Evolutionary conservation across 2,113 vertebrate genomes (phyloP).

Genomic region (Rhizomys pruinosus): DNA sequence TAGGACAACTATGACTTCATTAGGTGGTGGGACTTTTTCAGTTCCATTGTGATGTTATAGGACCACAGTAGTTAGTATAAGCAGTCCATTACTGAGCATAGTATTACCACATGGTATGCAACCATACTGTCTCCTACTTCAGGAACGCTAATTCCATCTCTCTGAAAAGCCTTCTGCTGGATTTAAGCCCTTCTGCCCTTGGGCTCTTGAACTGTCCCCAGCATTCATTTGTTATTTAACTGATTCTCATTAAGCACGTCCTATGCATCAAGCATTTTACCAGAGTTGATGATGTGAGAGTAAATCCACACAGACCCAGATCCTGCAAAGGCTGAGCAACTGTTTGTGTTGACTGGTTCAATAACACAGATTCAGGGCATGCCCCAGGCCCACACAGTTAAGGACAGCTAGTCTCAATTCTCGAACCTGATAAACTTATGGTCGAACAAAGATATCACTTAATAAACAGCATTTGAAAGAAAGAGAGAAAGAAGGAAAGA

Average conservation of each 20-base stretch:
- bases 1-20: neutral
- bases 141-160: neutral
- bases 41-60: neutral
- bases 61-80: neutral
- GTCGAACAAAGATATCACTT: neutral
- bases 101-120: neutral
- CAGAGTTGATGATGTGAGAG: neutral
- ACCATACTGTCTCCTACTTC: neutral
- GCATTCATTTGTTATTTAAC: neutral
- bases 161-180: neutral
- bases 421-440: neutral
- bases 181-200: neutral
- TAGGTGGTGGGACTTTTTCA: neutral
- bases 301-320: neutral
- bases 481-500: neutral
- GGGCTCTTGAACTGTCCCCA: neutral
- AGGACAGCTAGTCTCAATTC: neutral
- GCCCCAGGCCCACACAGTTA: neutral
- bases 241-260: neutral
- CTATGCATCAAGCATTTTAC: neutral
- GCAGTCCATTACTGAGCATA: neutral
- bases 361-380: neutral
- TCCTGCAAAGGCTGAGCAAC: neutral
- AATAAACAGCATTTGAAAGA: neutral
- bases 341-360: neutral